phyloP scores from a whole-genome alignment of 2,888 invertebrate species.

The Cataglyphis albicans region DNA sequence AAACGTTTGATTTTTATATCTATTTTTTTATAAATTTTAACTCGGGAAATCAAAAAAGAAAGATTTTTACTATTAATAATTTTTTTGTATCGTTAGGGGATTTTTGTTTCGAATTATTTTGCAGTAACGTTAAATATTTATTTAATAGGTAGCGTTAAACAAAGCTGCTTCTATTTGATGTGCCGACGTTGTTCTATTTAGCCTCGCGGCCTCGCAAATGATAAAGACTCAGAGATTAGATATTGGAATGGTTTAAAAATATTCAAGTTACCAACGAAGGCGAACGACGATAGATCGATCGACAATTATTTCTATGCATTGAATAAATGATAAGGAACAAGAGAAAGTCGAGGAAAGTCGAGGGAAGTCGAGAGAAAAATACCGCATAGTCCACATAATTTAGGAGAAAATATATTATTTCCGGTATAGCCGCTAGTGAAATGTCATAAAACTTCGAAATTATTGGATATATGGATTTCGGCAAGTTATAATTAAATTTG shows the following conservation, averaged over 20 bases:
- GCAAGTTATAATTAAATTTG: background rate
- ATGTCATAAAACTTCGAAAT: background rate
- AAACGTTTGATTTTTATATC: background rate
- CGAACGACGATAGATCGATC: slow-evolving; percentile 4
- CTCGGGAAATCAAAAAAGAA: background rate
- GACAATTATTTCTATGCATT: slow-evolving; percentile 18
- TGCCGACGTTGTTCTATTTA: slow-evolving; percentile 15
- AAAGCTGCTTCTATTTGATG: slow-evolving; percentile 26
- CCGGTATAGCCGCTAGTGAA: background rate
- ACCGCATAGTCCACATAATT: background rate
- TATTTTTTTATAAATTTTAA: background rate
- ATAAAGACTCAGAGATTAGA: slow-evolving; percentile 68
- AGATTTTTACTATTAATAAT: background rate
- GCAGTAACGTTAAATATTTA: slow-evolving; percentile 26
- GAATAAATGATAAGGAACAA: background rate
- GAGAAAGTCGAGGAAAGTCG: background rate
- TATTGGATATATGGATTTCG: background rate
- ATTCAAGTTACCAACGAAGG: slow-evolving; percentile 11
- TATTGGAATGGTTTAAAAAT: slow-evolving; percentile 50
- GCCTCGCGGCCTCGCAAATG: slow-evolving; percentile 46
- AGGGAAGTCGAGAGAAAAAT: background rate
- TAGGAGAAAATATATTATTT: background rate
- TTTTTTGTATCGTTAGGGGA: background rate
- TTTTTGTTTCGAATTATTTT: background rate
- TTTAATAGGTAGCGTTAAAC: slow-evolving; percentile 7